Percentiles rank a stretch among this genome's conserved stretches.
These are phyloP conservation scores for Nomia melanderi DNA, from an alignment of 1,140 invertebrate species.

Conservation along the genomic window DNA sequence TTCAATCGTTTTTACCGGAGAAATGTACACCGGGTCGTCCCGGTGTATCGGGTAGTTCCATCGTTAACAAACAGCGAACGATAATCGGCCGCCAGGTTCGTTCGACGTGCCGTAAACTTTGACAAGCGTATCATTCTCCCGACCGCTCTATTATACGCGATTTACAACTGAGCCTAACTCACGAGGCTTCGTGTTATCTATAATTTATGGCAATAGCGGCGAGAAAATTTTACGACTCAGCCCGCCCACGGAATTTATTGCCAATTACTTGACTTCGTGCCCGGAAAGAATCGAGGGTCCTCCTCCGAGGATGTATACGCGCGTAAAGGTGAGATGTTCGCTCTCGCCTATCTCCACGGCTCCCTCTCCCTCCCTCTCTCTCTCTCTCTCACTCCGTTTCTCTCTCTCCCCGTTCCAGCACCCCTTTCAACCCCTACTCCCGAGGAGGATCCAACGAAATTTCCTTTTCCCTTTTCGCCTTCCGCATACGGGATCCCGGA, in stretches of 20 bases:
- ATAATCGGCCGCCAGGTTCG: too few relatives aligned
- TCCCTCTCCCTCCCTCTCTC: not conserved
- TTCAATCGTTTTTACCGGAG: too few relatives aligned
- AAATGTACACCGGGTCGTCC: too few relatives aligned
- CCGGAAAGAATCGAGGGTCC: conserved; percentile 62
- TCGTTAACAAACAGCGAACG: too few relatives aligned
- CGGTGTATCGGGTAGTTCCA: too few relatives aligned
- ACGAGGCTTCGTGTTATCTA: conserved; percentile 54
- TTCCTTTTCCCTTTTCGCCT: conserved; percentile 16
- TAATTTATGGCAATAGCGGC: conserved; percentile 64
- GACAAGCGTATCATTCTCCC: not conserved
- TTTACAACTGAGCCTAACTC: conserved; percentile 53
- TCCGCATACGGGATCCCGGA: conserved; percentile 29
- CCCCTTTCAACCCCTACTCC: not conserved
- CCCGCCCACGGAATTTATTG: conserved; percentile 58
- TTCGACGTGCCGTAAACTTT: too few relatives aligned
- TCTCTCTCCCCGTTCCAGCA: too few relatives aligned
- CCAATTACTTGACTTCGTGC: conserved; percentile 69
- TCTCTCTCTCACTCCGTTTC: too few relatives aligned
- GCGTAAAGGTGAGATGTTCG: conserved; percentile 29
- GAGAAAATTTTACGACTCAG: conserved; percentile 68
- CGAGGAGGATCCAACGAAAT: conserved; percentile 10
- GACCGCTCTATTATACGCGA: conserved; percentile 49
- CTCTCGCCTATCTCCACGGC: conserved; percentile 13
- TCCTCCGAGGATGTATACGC: conserved; percentile 40